Evolutionary conservation across 2,797 vertebrate genomes (phyloP).

Genomic region (Microctenopoma steveboyesi): DNA sequence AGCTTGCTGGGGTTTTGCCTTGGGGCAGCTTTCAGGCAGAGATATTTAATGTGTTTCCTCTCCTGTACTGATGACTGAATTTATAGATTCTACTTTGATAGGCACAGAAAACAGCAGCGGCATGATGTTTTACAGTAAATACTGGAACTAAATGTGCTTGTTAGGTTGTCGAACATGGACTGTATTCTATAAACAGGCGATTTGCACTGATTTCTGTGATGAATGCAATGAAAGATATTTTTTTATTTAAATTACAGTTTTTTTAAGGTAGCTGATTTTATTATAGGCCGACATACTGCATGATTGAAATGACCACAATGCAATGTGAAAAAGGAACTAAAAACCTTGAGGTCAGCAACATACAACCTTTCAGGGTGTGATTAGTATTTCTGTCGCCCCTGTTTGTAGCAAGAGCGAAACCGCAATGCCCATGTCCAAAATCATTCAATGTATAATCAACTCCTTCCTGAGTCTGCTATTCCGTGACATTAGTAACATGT

Average conservation of each 20-base stretch:
- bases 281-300: slow-evolving; percentile 2
- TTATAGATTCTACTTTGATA: slow-evolving; percentile 58
- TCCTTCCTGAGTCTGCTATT: slow-evolving; percentile 51
- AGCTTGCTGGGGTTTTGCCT: slow-evolving; percentile 68
- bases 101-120: slow-evolving; percentile 21
- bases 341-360: background rate
- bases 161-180: slow-evolving; percentile 10
- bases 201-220: slow-evolving; percentile 7
- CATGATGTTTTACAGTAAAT: slow-evolving; percentile 12
- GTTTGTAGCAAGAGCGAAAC: slow-evolving; percentile 19
- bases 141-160: slow-evolving; percentile 21
- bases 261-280: slow-evolving; percentile 5
- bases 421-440: slow-evolving; percentile 3
- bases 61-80: slow-evolving; percentile 63
- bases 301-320: slow-evolving; percentile 7
- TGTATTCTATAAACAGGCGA: background rate
- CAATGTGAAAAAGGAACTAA: slow-evolving; percentile 9
- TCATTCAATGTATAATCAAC: background rate
- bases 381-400: slow-evolving; percentile 44
- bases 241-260: background rate
- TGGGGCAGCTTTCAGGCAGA: slow-evolving; percentile 65
- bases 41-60: slow-evolving; percentile 67
- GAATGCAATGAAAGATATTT: background rate
- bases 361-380: slow-evolving; percentile 39
- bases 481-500: slow-evolving; percentile 24